Evolutionary conservation across 2,888 invertebrate species (phyloP).

Genomic region (Taphrorychus bicolor): DNA sequence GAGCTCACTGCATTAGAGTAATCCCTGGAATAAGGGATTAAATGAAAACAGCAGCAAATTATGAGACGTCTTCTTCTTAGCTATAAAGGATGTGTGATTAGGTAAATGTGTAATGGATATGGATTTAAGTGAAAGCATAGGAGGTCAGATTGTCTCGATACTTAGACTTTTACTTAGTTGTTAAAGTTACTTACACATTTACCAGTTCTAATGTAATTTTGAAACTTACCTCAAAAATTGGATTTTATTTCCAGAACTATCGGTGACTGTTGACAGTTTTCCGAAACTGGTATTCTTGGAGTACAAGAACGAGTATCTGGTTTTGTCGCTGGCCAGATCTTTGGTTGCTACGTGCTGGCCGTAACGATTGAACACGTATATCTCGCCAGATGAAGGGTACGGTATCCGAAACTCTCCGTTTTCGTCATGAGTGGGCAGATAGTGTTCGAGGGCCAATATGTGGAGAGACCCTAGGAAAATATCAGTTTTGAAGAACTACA

Average conservation of each 20-base stretch:
- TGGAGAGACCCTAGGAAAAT: conserved; percentile 77
- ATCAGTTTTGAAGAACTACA: no score
- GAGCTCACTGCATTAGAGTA: conserved; percentile 93
- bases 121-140: no score
- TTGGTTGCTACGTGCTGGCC: conserved; percentile 96
- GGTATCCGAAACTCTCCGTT: conserved; percentile 93
- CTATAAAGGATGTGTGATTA: background rate
- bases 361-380: conserved; percentile 79
- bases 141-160: no score
- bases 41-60: conserved; percentile 19
- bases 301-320: conserved; percentile 94
- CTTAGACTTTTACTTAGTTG: no score
- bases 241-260: conserved; percentile 76
- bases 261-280: conserved; percentile 90
- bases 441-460: conserved; percentile 85
- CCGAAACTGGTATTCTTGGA: conserved; percentile 97
- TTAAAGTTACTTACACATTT: no score
- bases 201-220: no score
- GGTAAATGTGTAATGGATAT: no score
- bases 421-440: conserved; percentile 85
- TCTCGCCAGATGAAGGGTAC: conserved; percentile 91
- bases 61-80: conserved; percentile 1
- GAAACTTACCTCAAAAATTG: conserved; percentile 38
- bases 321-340: conserved; percentile 93
- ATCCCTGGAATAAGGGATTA: conserved; percentile 67